A percentile compares a stretch with the other conserved stretches of the same genome.
Evolutionary conservation across 1,140 invertebrate species (phyloP).

Genomic region (Protaetia brevitarsis): DNA sequence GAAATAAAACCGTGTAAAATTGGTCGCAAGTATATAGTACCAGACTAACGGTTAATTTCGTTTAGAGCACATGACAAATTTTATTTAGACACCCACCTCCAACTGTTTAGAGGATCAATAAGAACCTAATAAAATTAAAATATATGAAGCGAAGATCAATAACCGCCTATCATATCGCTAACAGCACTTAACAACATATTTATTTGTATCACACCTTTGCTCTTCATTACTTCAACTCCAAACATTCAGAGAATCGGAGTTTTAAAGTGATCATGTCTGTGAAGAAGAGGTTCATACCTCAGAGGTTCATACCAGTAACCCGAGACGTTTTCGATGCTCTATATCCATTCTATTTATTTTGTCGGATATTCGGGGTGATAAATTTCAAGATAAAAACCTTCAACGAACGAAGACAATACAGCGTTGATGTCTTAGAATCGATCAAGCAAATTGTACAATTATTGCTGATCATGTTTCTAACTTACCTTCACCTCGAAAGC

Average conservation of each 20-base stretch:
- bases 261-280: neutral
- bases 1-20: too few species aligned
- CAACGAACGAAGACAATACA: neutral
- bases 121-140: neutral
- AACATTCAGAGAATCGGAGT: neutral
- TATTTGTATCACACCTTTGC: neutral
- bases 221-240: neutral
- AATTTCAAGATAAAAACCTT: conserved; percentile 20
- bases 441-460: conserved; percentile 1
- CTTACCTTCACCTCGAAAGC: neutral
- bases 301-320: neutral
- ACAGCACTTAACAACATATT: neutral
- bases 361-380: conserved; percentile 25
- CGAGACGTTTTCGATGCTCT: conserved; percentile 27
- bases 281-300: neutral
- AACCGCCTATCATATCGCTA: neutral
- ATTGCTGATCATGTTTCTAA: neutral
- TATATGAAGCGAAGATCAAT: neutral
- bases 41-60: too few species aligned
- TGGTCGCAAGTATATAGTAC: too few species aligned
- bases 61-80: too few species aligned
- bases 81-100: too few species aligned
- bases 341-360: conserved; percentile 17
- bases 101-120: neutral
- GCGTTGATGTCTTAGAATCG: neutral